phyloP scores from a whole-genome alignment of 2,113 vertebrate species.

The Peromyscus leucopus region DNA sequence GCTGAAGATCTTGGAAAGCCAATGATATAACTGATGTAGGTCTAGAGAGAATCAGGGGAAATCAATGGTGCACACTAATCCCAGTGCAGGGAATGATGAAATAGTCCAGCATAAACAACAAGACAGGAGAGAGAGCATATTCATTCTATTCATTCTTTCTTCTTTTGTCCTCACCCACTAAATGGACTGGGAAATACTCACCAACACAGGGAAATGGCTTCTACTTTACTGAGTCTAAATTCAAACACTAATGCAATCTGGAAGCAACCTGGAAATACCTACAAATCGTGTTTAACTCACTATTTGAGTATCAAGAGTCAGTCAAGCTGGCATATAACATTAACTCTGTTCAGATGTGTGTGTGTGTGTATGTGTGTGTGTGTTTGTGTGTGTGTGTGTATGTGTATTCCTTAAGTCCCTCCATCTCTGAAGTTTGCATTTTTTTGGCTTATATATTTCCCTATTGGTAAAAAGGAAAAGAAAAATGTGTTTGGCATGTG shows the following conservation, averaged over 20 bases:
- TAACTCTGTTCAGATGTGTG: neutral
- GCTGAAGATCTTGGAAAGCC: neutral
- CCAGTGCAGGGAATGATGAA: neutral
- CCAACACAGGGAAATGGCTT: neutral
- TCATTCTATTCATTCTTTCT: neutral
- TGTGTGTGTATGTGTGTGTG: neutral
- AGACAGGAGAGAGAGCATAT: no score
- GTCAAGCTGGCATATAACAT: neutral
- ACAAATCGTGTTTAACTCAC: neutral
- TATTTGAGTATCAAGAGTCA: neutral
- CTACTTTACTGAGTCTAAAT: neutral
- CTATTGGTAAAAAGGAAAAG: neutral
- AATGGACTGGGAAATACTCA: neutral
- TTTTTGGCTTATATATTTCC: neutral
- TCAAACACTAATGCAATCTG: neutral
- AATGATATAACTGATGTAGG: no score
- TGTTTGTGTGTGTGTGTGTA: neutral
- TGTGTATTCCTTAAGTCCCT: neutral
- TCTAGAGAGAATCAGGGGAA: neutral
- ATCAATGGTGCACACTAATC: no score
- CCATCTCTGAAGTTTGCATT: neutral
- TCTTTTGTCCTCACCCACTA: neutral
- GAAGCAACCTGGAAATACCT: neutral
- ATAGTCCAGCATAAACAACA: neutral
- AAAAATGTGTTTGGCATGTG: neutral